phyloP scores from a whole-genome alignment of 2,888 invertebrate species.

The Sympetrum striolatum region DNA sequence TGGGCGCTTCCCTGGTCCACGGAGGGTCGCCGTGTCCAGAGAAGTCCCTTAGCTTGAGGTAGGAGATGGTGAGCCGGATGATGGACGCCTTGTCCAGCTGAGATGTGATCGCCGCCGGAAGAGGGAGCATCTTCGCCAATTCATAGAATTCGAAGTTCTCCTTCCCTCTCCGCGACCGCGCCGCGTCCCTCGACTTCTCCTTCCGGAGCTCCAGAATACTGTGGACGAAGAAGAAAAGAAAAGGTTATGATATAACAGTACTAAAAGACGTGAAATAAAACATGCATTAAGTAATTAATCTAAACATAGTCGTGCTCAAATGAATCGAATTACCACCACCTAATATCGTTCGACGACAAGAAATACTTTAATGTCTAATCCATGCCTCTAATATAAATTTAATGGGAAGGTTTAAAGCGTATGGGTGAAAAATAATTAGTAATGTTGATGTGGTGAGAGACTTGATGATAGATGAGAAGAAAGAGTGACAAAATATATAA shows the following conservation, averaged over 20 bases:
- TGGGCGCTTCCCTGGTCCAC: slow-evolving; percentile 81
- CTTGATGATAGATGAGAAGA: not conserved
- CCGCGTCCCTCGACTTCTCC: slow-evolving; percentile 93
- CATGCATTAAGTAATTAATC: not conserved
- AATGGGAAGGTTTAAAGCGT: not conserved
- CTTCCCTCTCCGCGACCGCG: slow-evolving; percentile 87
- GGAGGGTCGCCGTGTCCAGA: slow-evolving; percentile 95
- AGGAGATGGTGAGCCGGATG: slow-evolving; percentile 94
- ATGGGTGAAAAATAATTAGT: not conserved
- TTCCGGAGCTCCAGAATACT: slow-evolving; percentile 93
- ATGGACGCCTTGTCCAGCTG: slow-evolving; percentile 96
- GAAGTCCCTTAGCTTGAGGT: slow-evolving; percentile 93
- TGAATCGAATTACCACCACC: too few species aligned
- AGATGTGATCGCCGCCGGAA: slow-evolving; percentile 89
- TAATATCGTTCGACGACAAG: too few species aligned
- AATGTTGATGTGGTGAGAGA: not conserved
- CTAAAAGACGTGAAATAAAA: too few species aligned
- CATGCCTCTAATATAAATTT: not conserved
- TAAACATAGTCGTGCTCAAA: too few species aligned
- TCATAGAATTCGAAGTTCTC: slow-evolving; percentile 98
- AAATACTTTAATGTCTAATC: not conserved
- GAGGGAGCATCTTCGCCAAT: slow-evolving; percentile 91
- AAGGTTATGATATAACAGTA: not conserved
- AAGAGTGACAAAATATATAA: not conserved
- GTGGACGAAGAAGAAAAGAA: slow-evolving; percentile 52